Evolutionary conservation across 2,888 invertebrate species (phyloP), one percentile per base, ranked within the genome.

Genomic region (Eilema sororculum): DNA sequence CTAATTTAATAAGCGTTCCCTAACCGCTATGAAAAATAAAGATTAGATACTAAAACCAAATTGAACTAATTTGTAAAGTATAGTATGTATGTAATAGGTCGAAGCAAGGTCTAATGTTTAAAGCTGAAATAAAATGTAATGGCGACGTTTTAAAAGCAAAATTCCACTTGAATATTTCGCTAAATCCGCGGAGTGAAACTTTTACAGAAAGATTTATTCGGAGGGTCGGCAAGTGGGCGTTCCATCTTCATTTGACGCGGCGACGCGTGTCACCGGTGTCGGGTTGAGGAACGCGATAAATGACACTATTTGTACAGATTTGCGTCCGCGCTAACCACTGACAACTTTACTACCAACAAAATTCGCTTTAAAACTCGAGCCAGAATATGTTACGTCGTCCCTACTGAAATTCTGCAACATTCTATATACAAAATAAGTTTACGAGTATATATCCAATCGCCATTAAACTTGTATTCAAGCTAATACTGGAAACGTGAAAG

Each of bases 291-390:
- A 79, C 76, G 74, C 83, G 81, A 87, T 84, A 78, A 84, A 87
- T 87, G 75, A 78, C 83, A 81, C 88, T 80, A 88, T 88, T 88
- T 87, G 84, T 87, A 85, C 84, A 84, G 87, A 87, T 87, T 87
- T 86, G 82, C 73, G 73, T 63, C 56, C 73, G 69, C 74, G 74
- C 76, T 78, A 66, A 74, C 75, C 67, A 56, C 73, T 69, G 65
- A 74, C 76, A 70, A 62, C 46, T 67, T 64, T 57, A 59, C 59
- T 57, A 68, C 58, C 56, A 57, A 67, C 58, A 28, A 67, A 69
- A 69, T 71, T 63, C 41, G 12, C 33, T 28, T n/a, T 57, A 33
- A 46, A 62, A 62, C 33, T 37, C 56, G 16, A 25, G 16, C 46
- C 22, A 28, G n/a, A 61, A 33, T 22, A 12, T 58, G 37, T 57